These are phyloP conservation scores for Ctenopoma multispine DNA, from an alignment of 2,797 vertebrate genomes.

Conservation along the genomic window DNA sequence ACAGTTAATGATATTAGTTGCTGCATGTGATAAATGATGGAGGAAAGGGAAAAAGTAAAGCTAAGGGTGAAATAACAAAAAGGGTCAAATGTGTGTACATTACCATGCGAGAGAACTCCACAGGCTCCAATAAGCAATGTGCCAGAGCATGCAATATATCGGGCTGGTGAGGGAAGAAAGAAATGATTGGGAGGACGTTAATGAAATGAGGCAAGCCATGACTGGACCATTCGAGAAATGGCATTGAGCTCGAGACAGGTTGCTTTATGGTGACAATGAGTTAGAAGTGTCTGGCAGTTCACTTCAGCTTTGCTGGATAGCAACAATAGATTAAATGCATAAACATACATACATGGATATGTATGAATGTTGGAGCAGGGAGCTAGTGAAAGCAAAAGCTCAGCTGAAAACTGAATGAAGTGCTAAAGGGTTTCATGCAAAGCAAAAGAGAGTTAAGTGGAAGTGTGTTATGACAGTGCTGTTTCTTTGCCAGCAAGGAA, in stretches of 20 bases:
- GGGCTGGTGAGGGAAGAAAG: constrained; percentile 79
- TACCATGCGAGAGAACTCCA: constrained; percentile 88
- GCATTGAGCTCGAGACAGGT: constrained; percentile 1
- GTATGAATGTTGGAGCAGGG: background rate
- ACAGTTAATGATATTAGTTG: background rate
- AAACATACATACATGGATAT: background rate
- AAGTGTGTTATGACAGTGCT: background rate
- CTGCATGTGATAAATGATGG: constrained; percentile 3
- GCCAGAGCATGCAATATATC: constrained; percentile 89
- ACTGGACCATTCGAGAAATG: constrained; percentile 14
- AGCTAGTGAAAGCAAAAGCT: background rate
- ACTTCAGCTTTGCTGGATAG: constrained; percentile 1
- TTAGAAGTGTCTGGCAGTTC: constrained; percentile 5
- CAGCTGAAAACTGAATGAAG: background rate
- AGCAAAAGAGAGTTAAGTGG: constrained; percentile 7
- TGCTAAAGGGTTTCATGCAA: constrained; percentile 18
- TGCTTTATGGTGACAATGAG: constrained; percentile 2
- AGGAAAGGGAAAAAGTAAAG: constrained; percentile 26
- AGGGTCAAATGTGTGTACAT: constrained; percentile 61
- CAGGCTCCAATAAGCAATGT: constrained; percentile 88
- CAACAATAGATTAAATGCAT: constrained; percentile 4
- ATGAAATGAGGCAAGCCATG: constrained; percentile 26
- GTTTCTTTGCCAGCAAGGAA: constrained; percentile 44
- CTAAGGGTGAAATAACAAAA: constrained; percentile 3
- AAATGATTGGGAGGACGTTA: constrained; percentile 52